Base-by-base conservation (phyloP, 2,888 invertebrate species). In the Stenoptilia bipunctidactyla region DNA sequence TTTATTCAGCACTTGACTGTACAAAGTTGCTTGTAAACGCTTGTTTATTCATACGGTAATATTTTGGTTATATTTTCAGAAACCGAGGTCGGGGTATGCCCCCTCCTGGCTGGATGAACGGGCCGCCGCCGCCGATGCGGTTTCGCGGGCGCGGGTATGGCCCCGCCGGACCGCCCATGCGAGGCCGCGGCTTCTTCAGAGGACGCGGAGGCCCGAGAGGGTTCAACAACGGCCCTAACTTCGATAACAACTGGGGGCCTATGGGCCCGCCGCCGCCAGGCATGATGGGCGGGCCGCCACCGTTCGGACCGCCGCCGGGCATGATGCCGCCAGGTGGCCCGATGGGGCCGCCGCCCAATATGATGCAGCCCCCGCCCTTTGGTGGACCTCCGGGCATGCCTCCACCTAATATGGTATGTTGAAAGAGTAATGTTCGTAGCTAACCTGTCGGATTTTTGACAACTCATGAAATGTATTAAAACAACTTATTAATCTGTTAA, bases 61-160 rank as follows among this genome's bases (percentile, higher is more conserved):
- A 25, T 25, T 25, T 8, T 8, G 10, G 4, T 40, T 47, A 48
- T 46, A 40, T 40, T 39, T 34, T 2, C 49, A 71, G 79, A 48
- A 70, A 66, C 36, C 53, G 66, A 2, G 69, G 70, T 1, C 53
- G 77, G 2, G 74, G 80, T 0, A 12, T 9, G 8, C 13, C 14
- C 4, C 73, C 71, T 0, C 79, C 79, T 0, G 76, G 72, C 0
- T 66, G 66, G 6, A 77, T 79, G 79, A 76, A 76, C 75, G 85
- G 85, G 42, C 86, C 86, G 1, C 85, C 85, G 1, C 86, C 85
- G 1, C 87, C 89, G n/a, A 88, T 88, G 53, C 75, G 90, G 14
- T 91, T 90, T 55, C 73, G 90, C 27, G 90, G 90, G 1, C 80
- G 90, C 49, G 88, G 88, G 13, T 90, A 88, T 61, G 90, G 90